These are phyloP conservation scores for Psettodes erumei DNA, from an alignment of 2,113 vertebrate genomes.

Conservation along the genomic window DNA sequence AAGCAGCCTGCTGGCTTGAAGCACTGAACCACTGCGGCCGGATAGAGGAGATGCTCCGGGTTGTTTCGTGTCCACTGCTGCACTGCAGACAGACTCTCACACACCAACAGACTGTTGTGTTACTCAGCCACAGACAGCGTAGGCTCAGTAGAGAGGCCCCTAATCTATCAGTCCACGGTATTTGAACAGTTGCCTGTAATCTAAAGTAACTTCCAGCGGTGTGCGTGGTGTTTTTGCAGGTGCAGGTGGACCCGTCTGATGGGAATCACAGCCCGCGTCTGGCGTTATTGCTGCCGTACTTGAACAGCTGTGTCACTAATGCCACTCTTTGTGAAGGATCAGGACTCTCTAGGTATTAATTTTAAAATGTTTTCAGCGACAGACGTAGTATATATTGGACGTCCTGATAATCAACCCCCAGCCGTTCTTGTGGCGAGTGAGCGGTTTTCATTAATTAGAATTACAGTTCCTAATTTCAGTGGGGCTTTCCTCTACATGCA, in stretches of 20 bases:
- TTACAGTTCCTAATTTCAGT: not conserved
- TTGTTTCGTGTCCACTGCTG: conserved; percentile 72
- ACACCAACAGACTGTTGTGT: conserved; percentile 36
- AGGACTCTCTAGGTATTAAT: conserved; percentile 7
- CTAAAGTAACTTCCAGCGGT: conserved; percentile 43
- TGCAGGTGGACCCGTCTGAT: conserved; percentile 15
- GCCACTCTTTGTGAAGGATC: not conserved
- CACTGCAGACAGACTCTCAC: conserved; percentile 72
- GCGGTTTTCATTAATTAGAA: conserved; percentile 13
- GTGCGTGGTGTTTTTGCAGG: conserved; percentile 33
- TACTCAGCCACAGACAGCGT: conserved; percentile 59
- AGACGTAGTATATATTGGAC: not conserved
- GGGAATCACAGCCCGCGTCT: conserved; percentile 11
- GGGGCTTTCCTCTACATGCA: conserved; percentile 15
- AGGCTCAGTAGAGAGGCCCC: conserved; percentile 57
- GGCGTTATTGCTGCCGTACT: not conserved
- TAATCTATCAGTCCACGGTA: conserved; percentile 28
- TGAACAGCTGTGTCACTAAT: conserved; percentile 22
- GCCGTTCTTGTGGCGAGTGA: not conserved
- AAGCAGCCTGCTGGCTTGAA: conserved; percentile 44
- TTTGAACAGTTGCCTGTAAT: conserved; percentile 69
- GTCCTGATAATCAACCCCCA: conserved; percentile 10
- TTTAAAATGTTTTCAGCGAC: conserved; percentile 13
- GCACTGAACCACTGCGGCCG: conserved; percentile 56
- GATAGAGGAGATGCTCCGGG: conserved; percentile 57